These are phyloP conservation scores for Cerastoderma edule DNA, from an alignment of 2,888 invertebrate species.

Conservation along the genomic window DNA sequence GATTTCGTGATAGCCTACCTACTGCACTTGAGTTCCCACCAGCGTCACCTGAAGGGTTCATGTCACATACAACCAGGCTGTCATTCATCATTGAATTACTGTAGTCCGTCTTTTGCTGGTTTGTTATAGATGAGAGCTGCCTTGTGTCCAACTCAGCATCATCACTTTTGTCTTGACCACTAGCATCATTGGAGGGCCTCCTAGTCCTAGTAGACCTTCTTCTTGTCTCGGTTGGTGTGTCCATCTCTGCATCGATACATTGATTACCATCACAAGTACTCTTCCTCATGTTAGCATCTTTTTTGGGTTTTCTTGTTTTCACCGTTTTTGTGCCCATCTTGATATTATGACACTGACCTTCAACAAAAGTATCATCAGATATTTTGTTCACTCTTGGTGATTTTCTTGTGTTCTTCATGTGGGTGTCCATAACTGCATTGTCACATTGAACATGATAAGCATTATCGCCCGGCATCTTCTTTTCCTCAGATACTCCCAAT, in stretches of 20 bases:
- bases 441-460: too few species aligned
- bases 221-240: not conserved
- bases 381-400: too few species aligned
- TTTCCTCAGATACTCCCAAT: too few species aligned
- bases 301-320: too few species aligned
- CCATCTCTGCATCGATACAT: not conserved
- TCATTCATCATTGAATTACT: not conserved
- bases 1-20: not conserved
- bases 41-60: constrained; percentile 53
- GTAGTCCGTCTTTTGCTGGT: not conserved
- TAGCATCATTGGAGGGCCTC: not conserved
- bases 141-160: not conserved
- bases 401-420: too few species aligned
- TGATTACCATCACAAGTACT: not conserved
- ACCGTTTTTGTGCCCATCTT: too few species aligned
- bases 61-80: not conserved
- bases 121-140: too few species aligned
- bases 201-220: not conserved
- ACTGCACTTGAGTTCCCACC: not conserved
- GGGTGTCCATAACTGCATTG: too few species aligned
- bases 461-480: too few species aligned
- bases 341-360: too few species aligned
- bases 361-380: too few species aligned
- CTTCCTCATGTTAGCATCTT: too few species aligned
- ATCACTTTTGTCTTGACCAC: not conserved